Evolutionary conservation across 2,113 vertebrate genomes (phyloP).

Genomic region (Nibea albiflora): DNA sequence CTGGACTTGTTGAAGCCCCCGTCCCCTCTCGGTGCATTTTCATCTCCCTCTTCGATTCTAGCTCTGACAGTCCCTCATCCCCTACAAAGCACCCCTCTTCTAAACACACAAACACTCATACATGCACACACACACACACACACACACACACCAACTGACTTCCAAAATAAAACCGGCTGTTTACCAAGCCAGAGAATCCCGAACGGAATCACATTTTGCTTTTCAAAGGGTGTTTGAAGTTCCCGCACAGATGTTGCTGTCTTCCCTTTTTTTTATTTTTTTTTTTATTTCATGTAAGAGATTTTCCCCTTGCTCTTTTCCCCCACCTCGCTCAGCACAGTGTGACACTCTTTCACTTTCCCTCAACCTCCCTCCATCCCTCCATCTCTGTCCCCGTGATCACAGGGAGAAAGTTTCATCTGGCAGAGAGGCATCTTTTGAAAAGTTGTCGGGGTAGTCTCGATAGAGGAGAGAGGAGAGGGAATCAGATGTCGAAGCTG

Average conservation of each 20-base stretch:
- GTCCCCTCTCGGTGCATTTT: slow-evolving; percentile 29
- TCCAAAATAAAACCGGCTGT: slow-evolving; percentile 71
- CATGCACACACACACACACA: slow-evolving; percentile 32
- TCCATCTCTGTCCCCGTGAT: slow-evolving; percentile 63
- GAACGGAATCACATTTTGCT: slow-evolving; percentile 73
- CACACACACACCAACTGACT: slow-evolving; percentile 48
- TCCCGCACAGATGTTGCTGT: slow-evolving; percentile 75
- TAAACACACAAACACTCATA: slow-evolving; percentile 47
- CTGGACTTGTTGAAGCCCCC: slow-evolving; percentile 34
- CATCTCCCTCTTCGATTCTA: slow-evolving; percentile 9
- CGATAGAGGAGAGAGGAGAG: slow-evolving; percentile 32
- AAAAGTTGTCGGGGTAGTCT: slow-evolving; percentile 62
- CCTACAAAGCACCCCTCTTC: slow-evolving; percentile 35
- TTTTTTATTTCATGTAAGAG: slow-evolving; percentile 61
- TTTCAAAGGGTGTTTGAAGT: slow-evolving; percentile 81
- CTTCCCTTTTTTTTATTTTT: slow-evolving; percentile 48
- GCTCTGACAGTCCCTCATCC: slow-evolving; percentile 54
- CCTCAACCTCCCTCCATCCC: slow-evolving; percentile 39
- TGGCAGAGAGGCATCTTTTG: slow-evolving; percentile 42
- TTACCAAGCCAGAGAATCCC: slow-evolving; percentile 77
- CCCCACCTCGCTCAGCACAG: slow-evolving; percentile 60
- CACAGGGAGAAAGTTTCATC: slow-evolving; percentile 72
- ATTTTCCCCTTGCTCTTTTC: slow-evolving; percentile 52
- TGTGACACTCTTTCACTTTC: slow-evolving; percentile 58
- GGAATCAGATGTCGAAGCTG: slow-evolving; percentile 46